Evolutionary conservation across 1,140 invertebrate genomes (phyloP), one percentile per base, ranked within the genome.

Genomic region (Dendroctonus valens): DNA sequence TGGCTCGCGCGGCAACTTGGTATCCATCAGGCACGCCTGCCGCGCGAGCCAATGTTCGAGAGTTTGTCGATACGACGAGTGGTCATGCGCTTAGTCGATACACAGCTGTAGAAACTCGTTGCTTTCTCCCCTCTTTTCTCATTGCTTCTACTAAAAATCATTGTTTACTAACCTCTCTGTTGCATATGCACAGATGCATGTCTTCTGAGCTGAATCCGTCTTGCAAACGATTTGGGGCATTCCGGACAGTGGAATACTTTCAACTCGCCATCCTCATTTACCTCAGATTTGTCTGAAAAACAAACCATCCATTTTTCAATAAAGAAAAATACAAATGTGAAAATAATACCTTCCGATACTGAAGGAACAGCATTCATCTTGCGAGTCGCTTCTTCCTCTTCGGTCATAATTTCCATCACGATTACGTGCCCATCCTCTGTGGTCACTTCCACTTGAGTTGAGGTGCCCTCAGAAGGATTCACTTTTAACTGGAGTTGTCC

Each of bases 141-240:
- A 26, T 26, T 26, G 26, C 26, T 26, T 26, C 26, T 26, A 26
- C 26, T 11, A 2, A 46, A 46, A 46, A 46, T 46, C 44, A 46
- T 12, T 12, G 12, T 46, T 12, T 11, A 61, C 59, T 14, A 11
- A 67, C 71, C 85, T 58, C 83, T 70, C 59, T 84, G 83, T 48
- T 85, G 84, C 15, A 81, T 82, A 68, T 88, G 86, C 1, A 85
- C 82, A 6, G 84, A 86, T 14, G 83, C 79, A 71, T 88, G 87
- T 53, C 86, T 67, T 37, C 83, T 81, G 6, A 87, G 68, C 71
- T 86, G 83, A 52, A 84, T 84, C 62, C 83, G 76, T 63, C 83
- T 75, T 0, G 83, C 79, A 67, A 85, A 85, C 1, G 83, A 81
- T 74, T 84, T 84, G 0, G 83, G 83, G 73, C 84, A 85, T 58